A percentile compares a stretch with the other conserved stretches of the same genome.
phyloP scores from a whole-genome alignment of 2,888 invertebrate genomes.

The Apodemia hepburni region DNA sequence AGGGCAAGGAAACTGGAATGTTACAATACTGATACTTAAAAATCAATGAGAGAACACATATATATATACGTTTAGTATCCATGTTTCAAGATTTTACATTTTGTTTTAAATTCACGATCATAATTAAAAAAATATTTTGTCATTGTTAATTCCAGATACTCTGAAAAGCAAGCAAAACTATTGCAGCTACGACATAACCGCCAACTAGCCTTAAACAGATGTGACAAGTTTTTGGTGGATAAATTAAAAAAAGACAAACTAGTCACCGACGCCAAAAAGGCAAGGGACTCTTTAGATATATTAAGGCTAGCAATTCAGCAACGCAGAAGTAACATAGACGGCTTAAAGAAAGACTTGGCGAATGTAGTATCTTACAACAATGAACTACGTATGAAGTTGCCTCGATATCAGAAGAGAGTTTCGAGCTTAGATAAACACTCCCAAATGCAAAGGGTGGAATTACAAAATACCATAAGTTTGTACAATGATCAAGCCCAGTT shows the following conservation, averaged over 20 bases:
- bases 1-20: too few relatives aligned
- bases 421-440: slow-evolving; percentile 54
- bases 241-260: slow-evolving; percentile 63
- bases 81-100: background rate
- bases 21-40: too few relatives aligned
- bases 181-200: slow-evolving; percentile 79
- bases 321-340: slow-evolving; percentile 52
- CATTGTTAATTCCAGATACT: slow-evolving; percentile 67
- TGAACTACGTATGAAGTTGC: slow-evolving; percentile 58
- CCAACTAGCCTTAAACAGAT: slow-evolving; percentile 77
- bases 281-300: slow-evolving; percentile 63
- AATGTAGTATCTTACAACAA: slow-evolving; percentile 53
- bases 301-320: slow-evolving; percentile 67
- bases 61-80: too few relatives aligned
- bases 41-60: too few relatives aligned
- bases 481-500: slow-evolving; percentile 54
- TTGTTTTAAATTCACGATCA: too few relatives aligned
- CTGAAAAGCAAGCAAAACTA: slow-evolving; percentile 82
- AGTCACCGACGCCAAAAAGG: slow-evolving; percentile 61
- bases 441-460: slow-evolving; percentile 50
- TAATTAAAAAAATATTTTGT: background rate
- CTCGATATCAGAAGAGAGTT: slow-evolving; percentile 67
- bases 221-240: slow-evolving; percentile 58
- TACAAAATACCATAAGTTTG: slow-evolving; percentile 49
- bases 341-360: slow-evolving; percentile 47